Percentiles rank a stretch among this genome's conserved stretches.
Conservation (phyloP, 2,113 vertebrate genomes). For the Tragelaphus buxtoni region DNA sequence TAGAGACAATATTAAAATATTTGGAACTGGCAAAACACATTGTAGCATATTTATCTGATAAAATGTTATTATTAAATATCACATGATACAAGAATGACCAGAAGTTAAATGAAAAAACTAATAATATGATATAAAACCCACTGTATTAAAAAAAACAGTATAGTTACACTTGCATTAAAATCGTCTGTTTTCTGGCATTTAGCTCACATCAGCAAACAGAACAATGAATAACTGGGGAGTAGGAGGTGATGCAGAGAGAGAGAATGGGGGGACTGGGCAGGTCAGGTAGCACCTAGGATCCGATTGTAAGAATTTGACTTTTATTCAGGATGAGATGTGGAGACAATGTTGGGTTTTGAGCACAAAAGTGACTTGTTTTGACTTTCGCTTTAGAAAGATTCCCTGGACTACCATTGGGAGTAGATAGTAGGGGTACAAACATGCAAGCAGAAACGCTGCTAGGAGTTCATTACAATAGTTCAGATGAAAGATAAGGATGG, state of each 20-base stretch:
- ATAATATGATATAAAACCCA: background rate
- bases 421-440: background rate
- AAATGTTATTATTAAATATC: background rate
- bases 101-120: background rate
- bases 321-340: background rate
- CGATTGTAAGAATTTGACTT: background rate
- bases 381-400: background rate
- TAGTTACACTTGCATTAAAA: background rate
- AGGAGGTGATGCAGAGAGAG: background rate
- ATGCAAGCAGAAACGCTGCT: background rate
- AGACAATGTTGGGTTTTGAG: background rate
- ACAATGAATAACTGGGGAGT: background rate
- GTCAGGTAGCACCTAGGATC: background rate
- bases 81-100: background rate
- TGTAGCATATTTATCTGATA: background rate
- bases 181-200: background rate
- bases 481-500: background rate
- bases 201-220: background rate
- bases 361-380: background rate
- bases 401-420: background rate
- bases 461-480: background rate
- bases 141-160: background rate
- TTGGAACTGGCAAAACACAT: background rate
- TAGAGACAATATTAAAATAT: background rate
- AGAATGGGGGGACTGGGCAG: background rate